Percentiles rank a stretch among this genome's conserved stretches.
Evolutionary conservation across 2,888 invertebrate genomes (phyloP).

Genomic region (Aelia acuminata): DNA sequence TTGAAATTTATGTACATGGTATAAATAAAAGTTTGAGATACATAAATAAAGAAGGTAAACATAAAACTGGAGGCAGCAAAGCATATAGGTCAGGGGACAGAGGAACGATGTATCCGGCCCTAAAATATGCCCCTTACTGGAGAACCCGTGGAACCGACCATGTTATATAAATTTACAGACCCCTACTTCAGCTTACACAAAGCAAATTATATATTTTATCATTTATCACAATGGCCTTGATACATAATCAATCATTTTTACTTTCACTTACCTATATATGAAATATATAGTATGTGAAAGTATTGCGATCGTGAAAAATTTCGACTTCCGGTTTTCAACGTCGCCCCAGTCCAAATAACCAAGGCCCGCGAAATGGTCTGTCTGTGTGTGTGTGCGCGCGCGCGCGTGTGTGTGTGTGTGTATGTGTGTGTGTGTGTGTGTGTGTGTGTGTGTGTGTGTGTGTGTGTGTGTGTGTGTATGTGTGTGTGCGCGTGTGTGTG

Average conservation of each 20-base stretch:
- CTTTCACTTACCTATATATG: no score
- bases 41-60: background rate
- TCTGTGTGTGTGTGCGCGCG: no score
- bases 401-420: no score
- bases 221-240: background rate
- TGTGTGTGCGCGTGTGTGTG: no score
- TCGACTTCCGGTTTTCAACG: no score
- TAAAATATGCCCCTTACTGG: background rate
- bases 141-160: constrained; percentile 26
- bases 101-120: background rate
- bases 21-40: background rate
- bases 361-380: no score
- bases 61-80: background rate
- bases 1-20: background rate
- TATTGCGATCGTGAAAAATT: no score
- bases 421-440: no score
- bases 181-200: constrained; percentile 1
- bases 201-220: background rate
- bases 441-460: no score
- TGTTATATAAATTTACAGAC: constrained; percentile 4
- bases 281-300: no score
- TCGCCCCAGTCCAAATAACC: no score
- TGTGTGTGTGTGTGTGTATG: no score
- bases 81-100: background rate
- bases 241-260: constrained; percentile 1